These are phyloP conservation scores for Pangasius krempfi DNA, from an alignment of 2,797 vertebrate species.

Conservation along the genomic window DNA sequence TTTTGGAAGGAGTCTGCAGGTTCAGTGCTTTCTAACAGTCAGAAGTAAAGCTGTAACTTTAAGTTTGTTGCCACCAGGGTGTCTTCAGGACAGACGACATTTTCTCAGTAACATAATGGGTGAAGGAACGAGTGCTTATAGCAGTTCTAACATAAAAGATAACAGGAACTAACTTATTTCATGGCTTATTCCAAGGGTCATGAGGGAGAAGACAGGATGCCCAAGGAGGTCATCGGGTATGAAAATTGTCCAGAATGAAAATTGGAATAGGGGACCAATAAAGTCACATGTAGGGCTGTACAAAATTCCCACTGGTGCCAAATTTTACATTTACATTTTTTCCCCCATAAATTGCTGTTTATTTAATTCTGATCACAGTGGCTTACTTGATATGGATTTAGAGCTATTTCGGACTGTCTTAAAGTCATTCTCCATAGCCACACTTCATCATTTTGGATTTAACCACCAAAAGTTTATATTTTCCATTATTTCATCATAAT, in stretches of 20 bases:
- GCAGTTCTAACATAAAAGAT: not conserved
- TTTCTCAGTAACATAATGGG: not conserved
- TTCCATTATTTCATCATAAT: slow-evolving; percentile 35
- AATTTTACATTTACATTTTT: not conserved
- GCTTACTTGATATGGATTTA: not conserved
- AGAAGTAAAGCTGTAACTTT: not conserved
- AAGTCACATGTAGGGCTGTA: not conserved
- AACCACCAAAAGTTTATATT: not conserved
- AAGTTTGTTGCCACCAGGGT: too few species aligned
- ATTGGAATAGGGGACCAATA: not conserved
- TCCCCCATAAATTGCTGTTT: not conserved
- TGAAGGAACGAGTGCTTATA: not conserved
- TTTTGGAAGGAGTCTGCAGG: too few species aligned
- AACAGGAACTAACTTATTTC: not conserved
- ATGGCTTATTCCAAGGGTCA: not conserved
- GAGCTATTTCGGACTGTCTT: not conserved
- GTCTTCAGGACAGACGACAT: too few species aligned
- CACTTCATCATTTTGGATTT: not conserved
- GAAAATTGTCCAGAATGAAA: not conserved
- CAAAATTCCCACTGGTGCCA: not conserved
- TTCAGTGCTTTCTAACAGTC: too few species aligned
- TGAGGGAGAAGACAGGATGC: not conserved
- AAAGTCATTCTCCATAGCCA: not conserved
- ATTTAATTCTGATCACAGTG: not conserved
- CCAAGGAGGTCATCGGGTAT: not conserved